Conservation (phyloP, 1,140 invertebrate species). For the Yoshiicerus persimilis region DNA sequence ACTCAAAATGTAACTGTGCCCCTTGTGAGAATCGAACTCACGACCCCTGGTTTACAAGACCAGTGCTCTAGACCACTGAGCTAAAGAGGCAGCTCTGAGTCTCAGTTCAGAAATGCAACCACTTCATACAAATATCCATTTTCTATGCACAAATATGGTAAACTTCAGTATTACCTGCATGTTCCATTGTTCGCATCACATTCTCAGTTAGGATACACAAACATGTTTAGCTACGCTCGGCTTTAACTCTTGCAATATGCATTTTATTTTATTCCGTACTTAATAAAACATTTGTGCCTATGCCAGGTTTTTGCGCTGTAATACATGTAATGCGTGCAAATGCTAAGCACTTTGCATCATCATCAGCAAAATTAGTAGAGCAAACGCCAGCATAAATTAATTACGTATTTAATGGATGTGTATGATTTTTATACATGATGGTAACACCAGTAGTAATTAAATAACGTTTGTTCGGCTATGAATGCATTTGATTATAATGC, state of each 20-base stretch:
- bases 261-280: no score
- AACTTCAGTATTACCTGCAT: not conserved
- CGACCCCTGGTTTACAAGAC: conserved; percentile 91
- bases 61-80: conserved; percentile 89
- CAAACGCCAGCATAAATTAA: no score
- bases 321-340: no score
- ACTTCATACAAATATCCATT: not conserved
- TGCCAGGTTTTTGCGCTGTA: no score
- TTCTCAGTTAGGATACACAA: not conserved
- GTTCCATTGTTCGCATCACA: not conserved
- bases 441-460: no score
- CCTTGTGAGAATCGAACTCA: conserved; percentile 81
- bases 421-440: no score
- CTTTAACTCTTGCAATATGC: not conserved
- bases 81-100: conserved; percentile 65
- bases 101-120: conserved; percentile 28
- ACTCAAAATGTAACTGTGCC: conserved; percentile 55
- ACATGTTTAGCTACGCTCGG: not conserved
- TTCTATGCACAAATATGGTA: not conserved
- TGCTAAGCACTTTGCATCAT: no score
- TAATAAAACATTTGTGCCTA: no score
- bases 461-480: no score
- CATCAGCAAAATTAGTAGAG: no score
- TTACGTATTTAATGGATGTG: no score
- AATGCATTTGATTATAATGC: no score